These are phyloP conservation scores for Protula sp. DNA, from an alignment of 2,888 invertebrate genomes.

Conservation along the genomic window DNA sequence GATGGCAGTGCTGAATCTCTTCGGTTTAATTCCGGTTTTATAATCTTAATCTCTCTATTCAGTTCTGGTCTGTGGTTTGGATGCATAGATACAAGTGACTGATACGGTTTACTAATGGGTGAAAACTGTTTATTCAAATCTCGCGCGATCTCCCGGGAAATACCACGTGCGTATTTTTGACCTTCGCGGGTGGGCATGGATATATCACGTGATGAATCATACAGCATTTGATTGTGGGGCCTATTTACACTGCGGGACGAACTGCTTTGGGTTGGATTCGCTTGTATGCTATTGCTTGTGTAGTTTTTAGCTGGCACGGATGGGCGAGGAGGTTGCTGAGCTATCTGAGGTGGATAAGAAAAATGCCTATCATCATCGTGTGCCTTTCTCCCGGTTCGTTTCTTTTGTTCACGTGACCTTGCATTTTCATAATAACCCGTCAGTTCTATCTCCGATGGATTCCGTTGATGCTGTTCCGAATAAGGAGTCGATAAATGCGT, in stretches of 20 bases:
- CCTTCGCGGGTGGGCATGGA: neutral
- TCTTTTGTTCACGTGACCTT: neutral
- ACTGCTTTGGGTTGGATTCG: neutral
- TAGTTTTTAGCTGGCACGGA: no score
- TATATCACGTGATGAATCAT: neutral
- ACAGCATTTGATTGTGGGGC: no score
- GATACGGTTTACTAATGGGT: no score
- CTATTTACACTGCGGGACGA: neutral
- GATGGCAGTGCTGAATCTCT: slow-evolving; percentile 68
- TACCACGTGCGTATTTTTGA: no score
- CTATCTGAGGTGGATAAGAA: neutral
- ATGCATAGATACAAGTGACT: no score
- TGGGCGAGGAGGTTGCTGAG: no score
- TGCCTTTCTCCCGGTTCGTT: neutral
- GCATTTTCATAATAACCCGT: neutral
- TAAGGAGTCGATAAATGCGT: no score
- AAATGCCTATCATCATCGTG: neutral
- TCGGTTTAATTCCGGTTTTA: slow-evolving; percentile 35
- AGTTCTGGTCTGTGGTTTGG: neutral
- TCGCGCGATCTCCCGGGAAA: neutral
- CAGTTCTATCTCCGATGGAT: neutral
- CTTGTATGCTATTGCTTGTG: neutral
- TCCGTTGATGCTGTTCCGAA: neutral
- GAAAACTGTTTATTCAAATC: no score
- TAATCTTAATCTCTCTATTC: slow-evolving; percentile 2